Evolutionary conservation across 2,888 invertebrate species (phyloP).

Genomic region (Osedax fenrisi): DNA sequence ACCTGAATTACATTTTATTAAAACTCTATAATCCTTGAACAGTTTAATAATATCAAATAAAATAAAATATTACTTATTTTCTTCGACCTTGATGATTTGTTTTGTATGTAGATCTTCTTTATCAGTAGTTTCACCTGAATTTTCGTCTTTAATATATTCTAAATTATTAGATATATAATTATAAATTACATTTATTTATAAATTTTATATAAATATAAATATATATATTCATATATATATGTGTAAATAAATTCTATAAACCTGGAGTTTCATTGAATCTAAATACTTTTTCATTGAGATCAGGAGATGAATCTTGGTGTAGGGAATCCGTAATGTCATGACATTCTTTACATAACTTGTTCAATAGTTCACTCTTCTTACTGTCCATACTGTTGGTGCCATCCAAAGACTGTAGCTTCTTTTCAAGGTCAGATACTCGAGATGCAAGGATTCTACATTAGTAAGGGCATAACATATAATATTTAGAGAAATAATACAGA

Average conservation of each 20-base stretch:
- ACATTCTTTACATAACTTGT: background rate
- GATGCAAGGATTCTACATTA: conserved; percentile 63
- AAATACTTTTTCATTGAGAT: background rate
- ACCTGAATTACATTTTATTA: background rate
- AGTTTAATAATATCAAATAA: too few relatives aligned
- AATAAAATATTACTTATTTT: too few relatives aligned
- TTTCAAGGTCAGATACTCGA: conserved; percentile 70
- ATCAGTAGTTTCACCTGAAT: too few relatives aligned
- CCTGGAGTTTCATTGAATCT: background rate
- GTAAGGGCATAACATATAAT: too few relatives aligned
- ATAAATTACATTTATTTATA: too few relatives aligned
- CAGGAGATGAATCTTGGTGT: background rate
- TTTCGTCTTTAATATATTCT: too few relatives aligned
- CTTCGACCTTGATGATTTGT: too few relatives aligned
- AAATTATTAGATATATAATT: too few relatives aligned
- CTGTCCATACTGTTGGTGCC: background rate
- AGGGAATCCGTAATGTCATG: background rate
- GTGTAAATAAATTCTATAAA: background rate
- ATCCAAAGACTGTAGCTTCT: conserved; percentile 53
- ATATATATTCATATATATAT: too few relatives aligned
- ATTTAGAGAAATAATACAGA: too few relatives aligned
- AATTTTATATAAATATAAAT: too few relatives aligned
- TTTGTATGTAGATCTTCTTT: too few relatives aligned
- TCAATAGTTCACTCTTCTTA: background rate
- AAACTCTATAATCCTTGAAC: background rate